A percentile compares a stretch with the other conserved stretches of the same genome.
These are phyloP conservation scores for Tortricodes alternella DNA, from an alignment of 2,888 invertebrate species.

Conservation along the genomic window DNA sequence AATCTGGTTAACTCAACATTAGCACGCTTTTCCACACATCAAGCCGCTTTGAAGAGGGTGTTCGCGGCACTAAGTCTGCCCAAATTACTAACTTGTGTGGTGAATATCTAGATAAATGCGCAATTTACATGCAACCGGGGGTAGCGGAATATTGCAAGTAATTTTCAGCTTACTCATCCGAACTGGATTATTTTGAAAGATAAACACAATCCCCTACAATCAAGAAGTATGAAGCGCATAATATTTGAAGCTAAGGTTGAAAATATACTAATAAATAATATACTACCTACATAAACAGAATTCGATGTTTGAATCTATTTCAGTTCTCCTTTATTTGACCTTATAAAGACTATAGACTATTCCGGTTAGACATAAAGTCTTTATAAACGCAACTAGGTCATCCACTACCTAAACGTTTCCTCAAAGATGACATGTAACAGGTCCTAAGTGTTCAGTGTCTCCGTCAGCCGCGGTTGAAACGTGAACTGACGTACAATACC, in stretches of 20 bases:
- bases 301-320: no score
- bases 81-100: constrained; percentile 24
- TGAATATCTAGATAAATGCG: constrained; percentile 22
- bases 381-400: constrained; percentile 5
- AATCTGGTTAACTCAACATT: constrained; percentile 11
- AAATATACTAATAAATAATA: not conserved
- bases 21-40: constrained; percentile 5
- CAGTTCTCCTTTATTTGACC: no score
- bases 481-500: constrained; percentile 55
- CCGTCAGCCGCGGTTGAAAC: constrained; percentile 49
- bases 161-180: constrained; percentile 8
- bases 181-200: not conserved
- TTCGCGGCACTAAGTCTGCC: constrained; percentile 11
- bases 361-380: no score
- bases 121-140: constrained; percentile 19
- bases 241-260: no score
- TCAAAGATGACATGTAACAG: constrained; percentile 34
- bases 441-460: constrained; percentile 51
- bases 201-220: not conserved
- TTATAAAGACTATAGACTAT: no score
- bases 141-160: constrained; percentile 9
- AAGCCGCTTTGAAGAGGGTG: constrained; percentile 6
- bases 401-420: not conserved
- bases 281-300: not conserved
- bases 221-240: not conserved